phyloP scores from a whole-genome alignment of 2,888 invertebrate species.

The Agrypnus murinus region DNA sequence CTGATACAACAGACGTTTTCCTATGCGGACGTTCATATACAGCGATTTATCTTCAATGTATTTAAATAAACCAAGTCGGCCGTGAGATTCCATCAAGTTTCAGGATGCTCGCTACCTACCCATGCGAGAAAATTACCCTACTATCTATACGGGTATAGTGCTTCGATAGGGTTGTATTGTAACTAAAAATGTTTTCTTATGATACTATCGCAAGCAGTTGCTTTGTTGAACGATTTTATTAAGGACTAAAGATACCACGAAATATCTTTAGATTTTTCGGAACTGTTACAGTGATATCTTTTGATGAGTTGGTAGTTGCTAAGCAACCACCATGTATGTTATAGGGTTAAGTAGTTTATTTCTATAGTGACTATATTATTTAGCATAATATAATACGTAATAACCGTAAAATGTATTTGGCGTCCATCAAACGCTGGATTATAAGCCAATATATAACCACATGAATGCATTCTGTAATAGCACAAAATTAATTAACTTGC shows the following conservation, averaged over 20 bases:
- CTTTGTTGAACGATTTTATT: conserved; percentile 12
- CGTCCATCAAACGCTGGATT: conserved; percentile 21
- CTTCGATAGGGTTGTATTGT: conserved; percentile 48
- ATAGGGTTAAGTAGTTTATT: neutral
- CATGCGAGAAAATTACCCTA: conserved; percentile 66
- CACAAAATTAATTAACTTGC: conserved; percentile 40
- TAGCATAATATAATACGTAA: too few relatives aligned
- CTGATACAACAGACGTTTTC: conserved; percentile 58
- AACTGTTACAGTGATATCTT: neutral
- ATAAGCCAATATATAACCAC: conserved; percentile 32
- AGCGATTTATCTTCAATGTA: conserved; percentile 64
- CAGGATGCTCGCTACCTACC: conserved; percentile 64
- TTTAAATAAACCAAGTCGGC: conserved; percentile 68
- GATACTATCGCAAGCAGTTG: conserved; percentile 32
- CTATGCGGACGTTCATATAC: conserved; percentile 55
- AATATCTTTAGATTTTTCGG: neutral
- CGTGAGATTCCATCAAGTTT: conserved; percentile 68
- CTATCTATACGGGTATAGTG: conserved; percentile 50
- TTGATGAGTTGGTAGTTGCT: neutral
- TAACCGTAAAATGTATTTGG: conserved; percentile 2
- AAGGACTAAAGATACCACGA: neutral
- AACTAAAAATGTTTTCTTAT: conserved; percentile 49
- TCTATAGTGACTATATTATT: neutral
- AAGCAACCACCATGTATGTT: too few relatives aligned
- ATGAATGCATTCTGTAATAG: conserved; percentile 38